Evolutionary conservation across 2,113 vertebrate genomes (phyloP).

Genomic region (Geococcyx californianus): DNA sequence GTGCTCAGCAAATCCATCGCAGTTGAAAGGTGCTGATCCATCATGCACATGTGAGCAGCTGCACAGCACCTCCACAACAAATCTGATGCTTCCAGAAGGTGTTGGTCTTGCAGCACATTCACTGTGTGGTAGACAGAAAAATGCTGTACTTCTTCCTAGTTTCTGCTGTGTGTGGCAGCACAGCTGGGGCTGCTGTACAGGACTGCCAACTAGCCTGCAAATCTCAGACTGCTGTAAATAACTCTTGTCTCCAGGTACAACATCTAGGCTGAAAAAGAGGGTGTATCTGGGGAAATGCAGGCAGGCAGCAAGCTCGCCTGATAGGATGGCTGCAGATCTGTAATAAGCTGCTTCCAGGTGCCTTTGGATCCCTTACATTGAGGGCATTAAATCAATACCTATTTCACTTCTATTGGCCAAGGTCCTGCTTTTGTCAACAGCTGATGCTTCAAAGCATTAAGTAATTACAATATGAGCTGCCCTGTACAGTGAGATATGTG

Average conservation of each 20-base stretch:
- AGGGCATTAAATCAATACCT: background rate
- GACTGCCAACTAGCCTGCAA: background rate
- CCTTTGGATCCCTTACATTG: background rate
- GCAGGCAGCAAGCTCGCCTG: background rate
- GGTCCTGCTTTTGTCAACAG: background rate
- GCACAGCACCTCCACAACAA: background rate
- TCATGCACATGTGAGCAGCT: background rate
- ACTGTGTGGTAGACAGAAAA: background rate
- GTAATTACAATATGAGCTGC: background rate
- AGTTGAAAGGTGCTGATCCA: background rate
- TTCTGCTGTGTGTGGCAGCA: background rate
- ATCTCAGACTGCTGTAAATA: background rate
- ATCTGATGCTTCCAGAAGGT: conserved; percentile 20
- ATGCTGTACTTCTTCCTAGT: background rate
- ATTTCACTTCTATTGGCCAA: background rate
- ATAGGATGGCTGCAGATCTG: background rate
- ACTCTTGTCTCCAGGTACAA: background rate
- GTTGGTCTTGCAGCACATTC: background rate
- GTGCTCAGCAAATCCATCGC: background rate
- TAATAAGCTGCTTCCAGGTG: background rate
- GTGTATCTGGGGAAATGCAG: background rate
- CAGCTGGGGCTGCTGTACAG: background rate
- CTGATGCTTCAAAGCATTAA: background rate
- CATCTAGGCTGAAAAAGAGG: background rate
- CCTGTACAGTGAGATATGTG: background rate